Evolutionary conservation across 1,140 invertebrate genomes (phyloP), one percentile per base, ranked within the genome.

Genomic region (Drosophila pruinosa): DNA sequence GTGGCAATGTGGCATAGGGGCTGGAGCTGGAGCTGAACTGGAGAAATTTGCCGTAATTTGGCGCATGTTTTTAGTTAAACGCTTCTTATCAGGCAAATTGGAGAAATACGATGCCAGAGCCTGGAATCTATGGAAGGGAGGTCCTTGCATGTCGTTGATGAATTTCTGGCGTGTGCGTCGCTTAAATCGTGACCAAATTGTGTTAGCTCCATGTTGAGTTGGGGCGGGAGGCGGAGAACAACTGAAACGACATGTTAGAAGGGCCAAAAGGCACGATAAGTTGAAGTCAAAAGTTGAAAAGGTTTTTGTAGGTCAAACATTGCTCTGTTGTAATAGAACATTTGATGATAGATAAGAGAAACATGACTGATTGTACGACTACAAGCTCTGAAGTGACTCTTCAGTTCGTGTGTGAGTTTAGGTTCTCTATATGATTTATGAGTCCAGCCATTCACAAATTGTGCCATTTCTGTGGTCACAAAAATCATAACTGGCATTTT

Each of bases 21-120:
- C 2, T 15, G 26, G 15, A 26, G 41, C 24, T 8, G 62, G 38
- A 28, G n/a, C 26, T 59, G 41, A 41, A 19, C 34, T 75, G 86
- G 81, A 86, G 77, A 85, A 85, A 85, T 85, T 85, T 62, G 73
- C 45, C 86, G 81, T 85, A 85, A 85, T 85, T 85, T 85, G 82
- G 81, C 81, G 73, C 74, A 86, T 85, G 81, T 85, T 86, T 85
- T 86, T 68, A 64, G 81, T 70, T 86, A 86, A 85, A 85, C 77
- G 81, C 81, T 81, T 86, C 81, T 85, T 85, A 85, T 85, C 81
- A 85, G 81, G 81, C 81, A 85, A 85, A 86, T 85, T 85, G 81
- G 72, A 85, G 76, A 86, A 75, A 65, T 72, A 41, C 61, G 45
- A 48, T 47, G 53, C 47, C 24, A 24, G 8, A 19, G 31, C n/a